Base-by-base conservation (phyloP, 2,888 invertebrate genomes). In the Polia nebulosa region DNA sequence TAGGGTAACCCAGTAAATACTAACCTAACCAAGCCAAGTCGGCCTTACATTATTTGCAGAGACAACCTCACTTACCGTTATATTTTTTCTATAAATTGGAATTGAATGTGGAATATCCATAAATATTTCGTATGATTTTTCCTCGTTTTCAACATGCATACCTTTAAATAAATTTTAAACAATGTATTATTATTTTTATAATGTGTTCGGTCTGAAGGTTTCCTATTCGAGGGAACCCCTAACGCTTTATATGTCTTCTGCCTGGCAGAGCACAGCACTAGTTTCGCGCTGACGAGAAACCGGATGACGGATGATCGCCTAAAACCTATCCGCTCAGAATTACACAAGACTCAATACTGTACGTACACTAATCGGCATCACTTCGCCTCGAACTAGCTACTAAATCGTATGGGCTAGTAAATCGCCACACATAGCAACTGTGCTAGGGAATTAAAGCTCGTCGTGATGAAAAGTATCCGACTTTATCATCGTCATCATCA, bases 11-110 rank as follows among this genome's bases (percentile, higher is more conserved):
- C 15, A 25, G 7, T 47, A 17, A 25, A 47, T n/a, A 41, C n/a
- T 41, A 41, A n/a, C n/a, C 39, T 41, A 41, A 7, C 39, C 39
- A 41, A 41, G 17, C 11, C 27, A 20, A 20, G 22, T 41, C n/a
- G 9, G 9, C 29, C 5, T 51, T 11, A n/a, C 5, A 51, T 51
- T 6, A 32, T 17, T 41, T 32, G 2, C 6, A 22, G n/a, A 32
- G 1, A 47, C 17, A 15, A 61, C 2, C 7, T 36, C n/a, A 64
- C 64, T 64, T 49, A 64, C 64, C 61, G 47, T 49, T 39, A 61
- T 11, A n/a, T 64, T 39, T 32, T 60, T 5, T 25, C 11, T n/a
- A 49, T 39, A 49, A 61, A 32, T 7, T 61, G 49, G n/a, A 0
- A 1, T 7, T 6, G 20, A n/a, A 39, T 4, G 13, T 13, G 61